Percentiles rank a stretch among this genome's conserved stretches.
Evolutionary conservation across 1,140 invertebrate species (phyloP).

Genomic region (Mizuhopecten yessoensis): DNA sequence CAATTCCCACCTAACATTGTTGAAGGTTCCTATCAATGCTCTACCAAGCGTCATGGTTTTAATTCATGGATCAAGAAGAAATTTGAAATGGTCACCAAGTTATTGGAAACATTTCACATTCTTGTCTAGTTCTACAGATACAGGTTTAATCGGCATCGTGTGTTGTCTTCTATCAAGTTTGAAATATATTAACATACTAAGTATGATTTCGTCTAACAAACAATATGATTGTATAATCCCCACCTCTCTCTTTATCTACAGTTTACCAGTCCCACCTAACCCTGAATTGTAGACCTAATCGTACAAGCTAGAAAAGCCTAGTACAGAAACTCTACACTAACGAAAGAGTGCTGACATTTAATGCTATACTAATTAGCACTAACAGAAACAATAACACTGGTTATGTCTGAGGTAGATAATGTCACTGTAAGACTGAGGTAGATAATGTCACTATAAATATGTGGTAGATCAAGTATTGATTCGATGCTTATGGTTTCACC

Average conservation of each 20-base stretch:
- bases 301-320: background rate
- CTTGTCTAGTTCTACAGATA: too few relatives aligned
- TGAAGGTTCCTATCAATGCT: too few relatives aligned
- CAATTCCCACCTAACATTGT: too few relatives aligned
- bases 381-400: background rate
- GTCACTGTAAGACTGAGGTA: background rate
- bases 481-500: constrained; percentile 28
- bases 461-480: background rate
- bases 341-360: background rate
- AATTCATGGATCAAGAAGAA: too few relatives aligned
- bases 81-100: too few relatives aligned
- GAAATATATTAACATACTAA: background rate
- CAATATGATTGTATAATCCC: background rate
- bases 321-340: background rate
- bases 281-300: background rate
- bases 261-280: background rate
- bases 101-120: too few relatives aligned
- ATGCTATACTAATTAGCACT: background rate
- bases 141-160: too few relatives aligned
- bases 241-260: background rate
- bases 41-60: too few relatives aligned
- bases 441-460: background rate
- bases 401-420: too few relatives aligned
- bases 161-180: background rate
- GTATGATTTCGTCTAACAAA: background rate